phyloP scores from a whole-genome alignment of 2,113 vertebrate species.

The Ptyas mucosa region DNA sequence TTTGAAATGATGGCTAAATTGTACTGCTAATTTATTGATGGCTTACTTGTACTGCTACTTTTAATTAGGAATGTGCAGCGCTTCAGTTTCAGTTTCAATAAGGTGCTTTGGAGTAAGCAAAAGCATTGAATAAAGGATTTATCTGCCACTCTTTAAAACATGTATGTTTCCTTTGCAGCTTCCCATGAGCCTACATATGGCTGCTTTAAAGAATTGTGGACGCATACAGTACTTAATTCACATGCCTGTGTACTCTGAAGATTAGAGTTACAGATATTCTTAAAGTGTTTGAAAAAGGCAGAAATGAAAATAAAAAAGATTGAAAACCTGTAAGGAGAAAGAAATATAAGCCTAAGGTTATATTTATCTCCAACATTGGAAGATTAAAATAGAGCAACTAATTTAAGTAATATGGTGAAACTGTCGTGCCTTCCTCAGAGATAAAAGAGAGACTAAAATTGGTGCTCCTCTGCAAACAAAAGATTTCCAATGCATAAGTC shows the following conservation, averaged over 20 bases:
- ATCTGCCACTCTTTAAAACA: not conserved
- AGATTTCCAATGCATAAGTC: conserved; percentile 1
- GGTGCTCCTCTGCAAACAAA: conserved; percentile 1
- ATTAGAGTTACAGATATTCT: not conserved
- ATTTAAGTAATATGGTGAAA: conserved; percentile 19
- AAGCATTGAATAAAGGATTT: not conserved
- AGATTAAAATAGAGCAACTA: not conserved
- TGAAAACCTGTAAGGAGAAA: not conserved
- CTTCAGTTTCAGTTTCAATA: not conserved
- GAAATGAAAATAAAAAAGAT: not conserved
- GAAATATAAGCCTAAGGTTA: not conserved
- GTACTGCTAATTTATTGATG: not conserved
- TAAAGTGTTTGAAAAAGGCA: rapidly evolving
- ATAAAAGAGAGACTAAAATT: not conserved
- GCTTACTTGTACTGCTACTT: not conserved
- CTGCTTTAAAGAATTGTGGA: not conserved
- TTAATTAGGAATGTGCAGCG: not conserved
- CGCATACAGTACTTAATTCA: not conserved
- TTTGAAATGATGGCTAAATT: not conserved
- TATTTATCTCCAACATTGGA: not conserved
- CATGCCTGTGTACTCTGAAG: not conserved
- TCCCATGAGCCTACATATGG: not conserved
- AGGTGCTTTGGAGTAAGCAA: not conserved
- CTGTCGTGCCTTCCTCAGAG: not conserved
- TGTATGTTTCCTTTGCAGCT: not conserved